These are phyloP conservation scores for Harpagifer antarcticus DNA, from an alignment of 2,797 vertebrate genomes.

Conservation along the genomic window DNA sequence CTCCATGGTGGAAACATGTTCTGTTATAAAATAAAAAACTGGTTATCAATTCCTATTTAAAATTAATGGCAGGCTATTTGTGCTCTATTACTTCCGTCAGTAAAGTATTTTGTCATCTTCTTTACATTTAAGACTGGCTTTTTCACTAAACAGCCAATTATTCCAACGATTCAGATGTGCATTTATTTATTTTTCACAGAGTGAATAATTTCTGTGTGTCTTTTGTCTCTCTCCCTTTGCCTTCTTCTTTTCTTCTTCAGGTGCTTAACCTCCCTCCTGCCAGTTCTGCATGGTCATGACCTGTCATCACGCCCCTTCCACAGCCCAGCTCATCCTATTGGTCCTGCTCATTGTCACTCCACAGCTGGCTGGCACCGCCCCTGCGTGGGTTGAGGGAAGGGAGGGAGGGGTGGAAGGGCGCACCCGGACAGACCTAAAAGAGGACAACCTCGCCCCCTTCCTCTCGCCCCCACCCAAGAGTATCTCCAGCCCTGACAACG, in stretches of 20 bases:
- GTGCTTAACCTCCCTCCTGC: slow-evolving; percentile 86
- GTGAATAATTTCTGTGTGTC: slow-evolving; percentile 39
- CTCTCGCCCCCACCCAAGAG: slow-evolving; percentile 66
- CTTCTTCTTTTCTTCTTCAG: slow-evolving; percentile 68
- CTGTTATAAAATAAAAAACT: background rate
- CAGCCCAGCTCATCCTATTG: slow-evolving; percentile 85
- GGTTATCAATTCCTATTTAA: background rate
- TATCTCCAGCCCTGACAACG: slow-evolving; percentile 57
- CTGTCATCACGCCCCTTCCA: slow-evolving; percentile 85
- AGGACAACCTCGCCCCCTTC: slow-evolving; percentile 75
- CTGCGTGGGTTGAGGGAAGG: slow-evolving; percentile 74
- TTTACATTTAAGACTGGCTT: slow-evolving; percentile 12
- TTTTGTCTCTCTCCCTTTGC: slow-evolving; percentile 48
- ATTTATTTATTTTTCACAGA: background rate
- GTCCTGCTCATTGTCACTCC: slow-evolving; percentile 85
- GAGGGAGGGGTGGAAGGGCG: slow-evolving; percentile 83
- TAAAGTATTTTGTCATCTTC: background rate
- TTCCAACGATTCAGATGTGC: slow-evolving; percentile 7
- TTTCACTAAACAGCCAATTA: slow-evolving; percentile 7
- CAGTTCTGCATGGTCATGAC: slow-evolving; percentile 89
- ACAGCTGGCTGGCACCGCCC: slow-evolving; percentile 82
- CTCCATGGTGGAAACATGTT: slow-evolving; percentile 3
- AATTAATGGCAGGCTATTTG: background rate
- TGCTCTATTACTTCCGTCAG: background rate
- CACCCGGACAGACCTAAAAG: slow-evolving; percentile 72